Evolutionary conservation across 2,888 invertebrate genomes (phyloP).

Genomic region (Calliopum simillimum): DNA sequence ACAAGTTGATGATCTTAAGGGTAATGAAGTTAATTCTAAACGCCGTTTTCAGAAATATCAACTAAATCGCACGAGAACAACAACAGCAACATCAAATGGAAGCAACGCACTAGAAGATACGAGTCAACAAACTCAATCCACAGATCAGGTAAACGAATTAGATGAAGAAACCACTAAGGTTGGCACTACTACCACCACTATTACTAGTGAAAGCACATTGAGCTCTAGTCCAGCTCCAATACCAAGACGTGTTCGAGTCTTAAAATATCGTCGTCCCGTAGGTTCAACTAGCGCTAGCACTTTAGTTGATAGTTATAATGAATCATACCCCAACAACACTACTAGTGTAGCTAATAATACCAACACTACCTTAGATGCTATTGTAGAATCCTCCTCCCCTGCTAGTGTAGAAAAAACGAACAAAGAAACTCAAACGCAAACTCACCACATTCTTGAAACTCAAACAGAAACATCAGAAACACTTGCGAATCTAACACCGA

Average conservation of each 20-base stretch:
- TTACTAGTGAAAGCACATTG: constrained; percentile 41
- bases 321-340: constrained; percentile 43
- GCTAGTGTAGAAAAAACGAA: constrained; percentile 43
- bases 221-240: constrained; percentile 48
- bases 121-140: constrained; percentile 31
- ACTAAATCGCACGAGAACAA: constrained; percentile 58
- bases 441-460: constrained; percentile 37
- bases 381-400: constrained; percentile 42
- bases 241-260: constrained; percentile 56
- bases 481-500: constrained; percentile 43
- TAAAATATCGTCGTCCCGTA: constrained; percentile 57
- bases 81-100: constrained; percentile 50
- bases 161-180: constrained; percentile 42
- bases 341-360: constrained; percentile 55
- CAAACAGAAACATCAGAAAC: constrained; percentile 42
- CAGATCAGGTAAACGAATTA: constrained; percentile 45
- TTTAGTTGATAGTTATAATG: constrained; percentile 48
- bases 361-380: constrained; percentile 47
- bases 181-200: constrained; percentile 42
- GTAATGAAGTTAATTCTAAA: constrained; percentile 64
- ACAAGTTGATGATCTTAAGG: constrained; percentile 47
- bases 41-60: constrained; percentile 67
- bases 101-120: constrained; percentile 34
- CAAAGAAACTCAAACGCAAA: constrained; percentile 32
- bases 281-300: constrained; percentile 38